phyloP scores from a whole-genome alignment of 1,140 invertebrate species.

The Halyomorpha halys region DNA sequence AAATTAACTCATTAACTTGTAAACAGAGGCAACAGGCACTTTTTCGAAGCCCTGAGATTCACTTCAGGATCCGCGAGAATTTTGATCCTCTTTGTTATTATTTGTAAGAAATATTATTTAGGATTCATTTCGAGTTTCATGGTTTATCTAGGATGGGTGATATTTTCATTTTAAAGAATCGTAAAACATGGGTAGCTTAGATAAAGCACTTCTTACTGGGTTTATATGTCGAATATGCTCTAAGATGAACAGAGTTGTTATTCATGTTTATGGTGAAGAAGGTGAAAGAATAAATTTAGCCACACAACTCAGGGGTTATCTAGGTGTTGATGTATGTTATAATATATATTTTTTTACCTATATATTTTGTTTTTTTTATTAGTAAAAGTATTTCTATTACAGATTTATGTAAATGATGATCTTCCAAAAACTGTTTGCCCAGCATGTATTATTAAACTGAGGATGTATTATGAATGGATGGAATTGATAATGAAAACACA shows the following conservation, averaged over 20 bases:
- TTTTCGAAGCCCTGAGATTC: too few relatives aligned
- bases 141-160: too few relatives aligned
- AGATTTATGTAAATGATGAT: conserved; percentile 23
- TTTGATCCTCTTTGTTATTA: too few relatives aligned
- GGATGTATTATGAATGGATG: conserved; percentile 25
- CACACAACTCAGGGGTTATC: conserved; percentile 62
- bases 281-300: conserved; percentile 56
- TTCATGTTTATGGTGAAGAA: conserved; percentile 66
- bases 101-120: too few relatives aligned
- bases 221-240: conserved; percentile 69
- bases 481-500: conserved; percentile 21
- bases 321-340: conserved; percentile 55
- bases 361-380: not conserved
- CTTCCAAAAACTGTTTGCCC: conserved; percentile 26
- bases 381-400: not conserved
- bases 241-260: conserved; percentile 65
- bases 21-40: too few relatives aligned
- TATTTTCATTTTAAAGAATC: too few relatives aligned
- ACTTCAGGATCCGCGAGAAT: too few relatives aligned
- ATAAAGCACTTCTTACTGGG: conserved; percentile 60
- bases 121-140: too few relatives aligned
- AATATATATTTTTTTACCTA: not conserved
- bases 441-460: conserved; percentile 19
- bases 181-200: conserved; percentile 55
- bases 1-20: too few relatives aligned